Percentiles rank a stretch among this genome's conserved stretches.
Evolutionary conservation across 2,113 vertebrate species (phyloP).

Genomic region (Platycercus adscitus): DNA sequence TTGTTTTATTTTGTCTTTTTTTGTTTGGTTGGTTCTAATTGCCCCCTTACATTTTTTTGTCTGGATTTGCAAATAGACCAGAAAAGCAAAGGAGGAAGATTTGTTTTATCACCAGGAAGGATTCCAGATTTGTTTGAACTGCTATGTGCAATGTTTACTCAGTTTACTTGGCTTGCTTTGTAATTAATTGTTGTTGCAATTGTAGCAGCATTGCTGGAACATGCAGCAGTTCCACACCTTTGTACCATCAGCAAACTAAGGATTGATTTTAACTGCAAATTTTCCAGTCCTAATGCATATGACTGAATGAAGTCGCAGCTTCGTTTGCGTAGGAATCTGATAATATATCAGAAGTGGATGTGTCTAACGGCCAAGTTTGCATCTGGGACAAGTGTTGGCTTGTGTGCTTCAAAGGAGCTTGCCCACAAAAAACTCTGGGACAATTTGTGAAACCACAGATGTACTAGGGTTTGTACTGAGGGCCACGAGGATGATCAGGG

Average conservation of each 20-base stretch:
- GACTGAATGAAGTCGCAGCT: not conserved
- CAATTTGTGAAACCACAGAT: rapidly evolving
- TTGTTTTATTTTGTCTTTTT: not conserved
- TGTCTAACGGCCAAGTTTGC: not conserved
- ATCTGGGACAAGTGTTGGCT: not conserved
- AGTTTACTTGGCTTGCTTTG: not conserved
- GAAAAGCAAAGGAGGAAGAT: not conserved
- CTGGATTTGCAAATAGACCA: not conserved
- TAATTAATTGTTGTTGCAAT: not conserved
- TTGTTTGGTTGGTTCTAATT: not conserved
- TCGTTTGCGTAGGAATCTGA: not conserved
- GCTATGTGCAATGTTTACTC: not conserved
- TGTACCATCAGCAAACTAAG: not conserved
- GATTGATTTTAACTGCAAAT: not conserved
- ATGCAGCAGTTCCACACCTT: not conserved
- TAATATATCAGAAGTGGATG: not conserved
- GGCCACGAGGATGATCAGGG: not conserved
- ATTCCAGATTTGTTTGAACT: not conserved
- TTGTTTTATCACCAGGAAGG: not conserved
- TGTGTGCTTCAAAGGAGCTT: not conserved
- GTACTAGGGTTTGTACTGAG: not conserved
- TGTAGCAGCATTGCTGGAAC: rapidly evolving
- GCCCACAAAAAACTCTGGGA: not conserved
- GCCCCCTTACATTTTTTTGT: not conserved
- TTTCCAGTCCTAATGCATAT: not conserved